Evolutionary conservation across 2,888 invertebrate genomes (phyloP), one percentile per base, ranked within the genome.

Genomic region (Diachrysia chrysitis): DNA sequence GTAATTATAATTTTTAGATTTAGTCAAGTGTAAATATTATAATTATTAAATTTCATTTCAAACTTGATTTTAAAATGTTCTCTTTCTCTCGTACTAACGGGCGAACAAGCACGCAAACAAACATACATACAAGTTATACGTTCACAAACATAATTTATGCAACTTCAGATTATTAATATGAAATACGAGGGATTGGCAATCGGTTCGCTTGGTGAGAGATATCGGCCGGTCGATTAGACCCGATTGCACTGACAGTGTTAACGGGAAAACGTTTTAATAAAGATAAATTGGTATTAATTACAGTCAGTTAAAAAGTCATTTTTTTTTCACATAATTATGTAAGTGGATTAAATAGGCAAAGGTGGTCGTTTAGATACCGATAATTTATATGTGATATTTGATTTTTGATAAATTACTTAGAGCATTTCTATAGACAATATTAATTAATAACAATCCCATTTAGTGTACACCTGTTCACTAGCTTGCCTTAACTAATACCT

Each of bases 101-200:
- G 25, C 25, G n/a, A 7, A 32, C 46, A 12, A 32, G 53, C 29
- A 57, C 59, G 37, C 17, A 37, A 6, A 16, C 32, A 59, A 7
- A 19, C 62, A 55, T 16, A 57, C 54, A 63, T 2, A 55, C 32
- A 63, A 17, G 63, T 32, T 53, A 58, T n/a, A 60, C 51, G 42
- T 65, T 63, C 48, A 46, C 63, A 4, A 32, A 53, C 32, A 58
- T 78, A 74, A 78, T 75, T 56, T 74, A 78, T 68, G 56, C 76
- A 66, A 70, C 63, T 70, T 62, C 23, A 42, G 69, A 74, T 74
- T 79, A 78, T 67, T 70, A 76, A 66, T 59, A 76, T 69, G 61
- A 74, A 71, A 71, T 67, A 71, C 79, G 71, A 71, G 74, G 68
- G 55, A 58, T 68, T 65, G 68, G 63, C 61, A 79, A 62, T 67